Base-by-base conservation (phyloP, 2,888 invertebrate genomes). In the Epistrophella euchroma region DNA sequence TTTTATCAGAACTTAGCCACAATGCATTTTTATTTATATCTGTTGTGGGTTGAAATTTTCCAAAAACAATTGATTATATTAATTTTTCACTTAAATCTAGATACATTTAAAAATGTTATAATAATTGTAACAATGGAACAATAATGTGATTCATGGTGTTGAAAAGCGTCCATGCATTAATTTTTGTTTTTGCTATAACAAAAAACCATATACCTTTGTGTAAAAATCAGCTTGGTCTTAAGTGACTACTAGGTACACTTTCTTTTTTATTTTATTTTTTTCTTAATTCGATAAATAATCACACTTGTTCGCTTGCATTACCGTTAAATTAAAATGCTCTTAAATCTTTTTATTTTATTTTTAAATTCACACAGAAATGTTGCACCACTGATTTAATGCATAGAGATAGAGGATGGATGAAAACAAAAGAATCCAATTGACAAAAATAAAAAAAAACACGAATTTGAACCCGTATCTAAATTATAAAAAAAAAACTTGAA, bases 381-480 rank as follows among this genome's bases (percentile, higher is more conserved):
- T 50, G 68, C 66, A 82, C 77, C 66, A 82, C 77, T 75, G 62
- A 60, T 66, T 72, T n/a, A 58, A 40, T 37, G 15, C 22, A 37
- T 45, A 40, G 37, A 32, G 17, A 35, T n/a, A 55, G 47, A 55
- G 35, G 40, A 17, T 66, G 62, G 35, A 43, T 37, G 43, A 50
- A 37, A 50, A 58, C 50, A 19, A 66, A 66, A 66, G 72, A 66
- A 80, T 74, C 71, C 25, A 84, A 75, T 84, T 72, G 68, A 60
- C 43, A 66, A 19, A n/a, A 19, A 55, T 13, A 37, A 58, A 37
- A 73, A 40, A 76, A 28, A n/a, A 35, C 66, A 73, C 60, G 64
- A 70, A 79, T 55, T 58, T 70, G 55, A 70, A 64, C 56, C 62
- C 70, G 74, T 60, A 45, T 35, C 43, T 64, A 32, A 45, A 11